A percentile compares a stretch with the other conserved stretches of the same genome.
phyloP scores from a whole-genome alignment of 2,888 invertebrate genomes.

The Drosophila tanythrix region DNA sequence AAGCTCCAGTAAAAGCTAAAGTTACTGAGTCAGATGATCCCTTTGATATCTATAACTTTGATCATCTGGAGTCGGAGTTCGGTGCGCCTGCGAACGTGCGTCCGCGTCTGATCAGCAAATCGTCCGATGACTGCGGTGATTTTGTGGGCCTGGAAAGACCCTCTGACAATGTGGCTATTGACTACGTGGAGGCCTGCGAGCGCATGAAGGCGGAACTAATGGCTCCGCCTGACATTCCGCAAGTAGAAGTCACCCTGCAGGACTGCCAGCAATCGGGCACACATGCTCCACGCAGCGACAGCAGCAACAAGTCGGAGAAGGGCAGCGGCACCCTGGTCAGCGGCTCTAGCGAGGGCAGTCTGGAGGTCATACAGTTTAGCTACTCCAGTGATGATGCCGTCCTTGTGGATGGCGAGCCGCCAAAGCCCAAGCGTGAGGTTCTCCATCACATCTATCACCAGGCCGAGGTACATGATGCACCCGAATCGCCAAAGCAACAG shows the following conservation, averaged over 20 bases:
- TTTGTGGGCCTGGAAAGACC: conserved; percentile 78
- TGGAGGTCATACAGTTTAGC: conserved; percentile 76
- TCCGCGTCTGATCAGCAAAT: conserved; percentile 34
- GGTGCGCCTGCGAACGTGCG: conserved; percentile 74
- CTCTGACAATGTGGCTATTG: conserved; percentile 56
- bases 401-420: conserved; percentile 75
- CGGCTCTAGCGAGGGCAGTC: conserved; percentile 79
- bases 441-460: conserved; percentile 78
- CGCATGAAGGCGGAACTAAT: conserved; percentile 82
- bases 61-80: conserved; percentile 84
- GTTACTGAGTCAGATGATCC: conserved; percentile 71
- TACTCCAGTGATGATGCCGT: conserved; percentile 81
- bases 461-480: conserved; percentile 79
- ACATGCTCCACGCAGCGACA: conserved; percentile 47
- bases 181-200: conserved; percentile 84
- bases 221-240: conserved; percentile 36
- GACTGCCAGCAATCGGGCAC: conserved; percentile 73
- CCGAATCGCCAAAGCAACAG: conserved; percentile 37
- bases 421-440: conserved; percentile 74
- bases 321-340: conserved; percentile 52
- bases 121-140: conserved; percentile 57
- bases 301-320: conserved; percentile 38
- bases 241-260: conserved; percentile 77
- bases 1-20: conserved; percentile 28
- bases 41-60: conserved; percentile 84